A percentile compares a stretch with the other conserved stretches of the same genome.
Conservation (phyloP, 1,140 invertebrate species). For the Palaemon carinicauda region DNA sequence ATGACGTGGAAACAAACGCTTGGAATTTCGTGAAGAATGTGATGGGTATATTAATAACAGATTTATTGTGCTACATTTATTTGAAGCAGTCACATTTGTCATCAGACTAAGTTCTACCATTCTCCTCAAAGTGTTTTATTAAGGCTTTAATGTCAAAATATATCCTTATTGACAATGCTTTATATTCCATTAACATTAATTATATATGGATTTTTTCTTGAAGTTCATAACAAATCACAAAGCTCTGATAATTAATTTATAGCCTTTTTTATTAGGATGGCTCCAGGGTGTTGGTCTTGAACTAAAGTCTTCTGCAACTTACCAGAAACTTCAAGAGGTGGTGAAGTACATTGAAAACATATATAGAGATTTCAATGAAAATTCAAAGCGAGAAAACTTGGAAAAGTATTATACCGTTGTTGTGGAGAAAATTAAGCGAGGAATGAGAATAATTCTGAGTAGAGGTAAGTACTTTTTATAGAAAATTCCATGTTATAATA, state of each 20-base stretch:
- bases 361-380: slow-evolving; percentile 42
- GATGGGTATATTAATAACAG: slow-evolving; percentile 7
- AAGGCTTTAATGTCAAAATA: too few species aligned
- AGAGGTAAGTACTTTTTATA: background rate
- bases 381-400: slow-evolving; percentile 40
- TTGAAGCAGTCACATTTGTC: too few species aligned
- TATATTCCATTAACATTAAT: too few species aligned
- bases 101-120: background rate
- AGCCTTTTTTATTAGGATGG: slow-evolving; percentile 10
- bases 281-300: slow-evolving; percentile 18
- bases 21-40: slow-evolving; percentile 41
- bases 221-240: too few species aligned
- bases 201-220: too few species aligned
- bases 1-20: slow-evolving; percentile 50
- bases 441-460: background rate
- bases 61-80: too few species aligned
- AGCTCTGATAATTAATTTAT: background rate
- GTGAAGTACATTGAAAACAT: slow-evolving; percentile 30
- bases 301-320: slow-evolving; percentile 28
- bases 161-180: too few species aligned
- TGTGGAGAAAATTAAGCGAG: slow-evolving; percentile 23
- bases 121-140: background rate
- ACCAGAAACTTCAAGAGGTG: slow-evolving; percentile 24
- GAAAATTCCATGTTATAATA: background rate
- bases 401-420: slow-evolving; percentile 39